Conservation (phyloP, 2,888 invertebrate genomes). For the Ochlodes sylvanus region DNA sequence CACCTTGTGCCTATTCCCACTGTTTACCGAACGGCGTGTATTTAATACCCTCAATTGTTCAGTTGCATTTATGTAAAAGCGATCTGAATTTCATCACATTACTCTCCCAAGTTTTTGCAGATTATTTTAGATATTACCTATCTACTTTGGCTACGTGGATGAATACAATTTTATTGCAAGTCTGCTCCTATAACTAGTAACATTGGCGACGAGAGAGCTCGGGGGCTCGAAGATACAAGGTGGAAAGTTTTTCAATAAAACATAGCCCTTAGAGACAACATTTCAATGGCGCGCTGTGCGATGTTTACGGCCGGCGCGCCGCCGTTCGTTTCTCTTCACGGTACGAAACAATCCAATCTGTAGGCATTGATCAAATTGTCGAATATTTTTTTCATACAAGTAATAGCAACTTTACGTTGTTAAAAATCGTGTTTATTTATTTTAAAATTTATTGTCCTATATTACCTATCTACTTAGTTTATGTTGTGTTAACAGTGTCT, state of each 20-base stretch:
- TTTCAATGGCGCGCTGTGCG: constrained; percentile 73
- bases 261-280: constrained; percentile 78
- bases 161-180: constrained; percentile 15
- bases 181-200: constrained; percentile 16
- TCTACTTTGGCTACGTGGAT: background rate
- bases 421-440: background rate
- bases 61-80: constrained; percentile 43
- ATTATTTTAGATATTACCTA: background rate
- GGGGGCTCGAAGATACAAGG: constrained; percentile 57
- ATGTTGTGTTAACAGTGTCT: too few species aligned
- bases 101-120: constrained; percentile 3
- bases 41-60: constrained; percentile 55
- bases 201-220: constrained; percentile 48
- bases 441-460: background rate
- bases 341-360: constrained; percentile 70
- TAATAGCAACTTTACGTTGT: background rate
- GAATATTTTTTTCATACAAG: constrained; percentile 37
- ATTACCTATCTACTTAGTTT: too few species aligned
- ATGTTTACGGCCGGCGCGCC: constrained; percentile 70
- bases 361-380: constrained; percentile 71
- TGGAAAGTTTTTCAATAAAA: constrained; percentile 82
- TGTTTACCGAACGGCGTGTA: constrained; percentile 65
- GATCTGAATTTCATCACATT: too few species aligned
- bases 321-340: constrained; percentile 53
- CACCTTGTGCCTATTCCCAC: constrained; percentile 72